These are phyloP conservation scores for Oreochromis spilurus DNA, from an alignment of 2,113 vertebrate genomes.

Conservation along the genomic window DNA sequence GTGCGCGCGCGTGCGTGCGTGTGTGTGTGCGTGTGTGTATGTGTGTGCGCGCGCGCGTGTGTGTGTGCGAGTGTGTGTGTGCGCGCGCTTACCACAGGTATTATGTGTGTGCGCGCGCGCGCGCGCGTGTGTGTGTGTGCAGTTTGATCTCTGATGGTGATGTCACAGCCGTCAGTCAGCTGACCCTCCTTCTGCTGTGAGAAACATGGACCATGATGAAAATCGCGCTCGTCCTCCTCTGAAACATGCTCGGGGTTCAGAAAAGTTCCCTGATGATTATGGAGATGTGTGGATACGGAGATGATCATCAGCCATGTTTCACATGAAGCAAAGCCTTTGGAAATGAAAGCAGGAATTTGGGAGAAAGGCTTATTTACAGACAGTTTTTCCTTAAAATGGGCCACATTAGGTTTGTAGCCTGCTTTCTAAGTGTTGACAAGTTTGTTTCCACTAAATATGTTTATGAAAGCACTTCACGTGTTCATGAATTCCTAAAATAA, in stretches of 20 bases:
- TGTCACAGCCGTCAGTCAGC: background rate
- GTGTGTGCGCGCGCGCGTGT: fast-evolving
- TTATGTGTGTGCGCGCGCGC: too few species aligned
- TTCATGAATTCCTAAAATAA: background rate
- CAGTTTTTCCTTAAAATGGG: background rate
- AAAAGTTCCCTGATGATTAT: background rate
- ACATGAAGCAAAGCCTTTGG: background rate
- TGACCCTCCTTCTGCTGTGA: background rate
- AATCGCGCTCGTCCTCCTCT: background rate
- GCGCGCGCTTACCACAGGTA: too few species aligned
- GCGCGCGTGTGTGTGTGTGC: fast-evolving
- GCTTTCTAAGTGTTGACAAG: background rate
- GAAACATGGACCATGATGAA: background rate
- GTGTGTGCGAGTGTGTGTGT: fast-evolving
- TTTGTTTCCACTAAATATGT: background rate
- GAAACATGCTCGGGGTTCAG: background rate
- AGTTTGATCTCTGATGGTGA: background rate
- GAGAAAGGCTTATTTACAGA: background rate
- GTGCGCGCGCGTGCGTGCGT: background rate
- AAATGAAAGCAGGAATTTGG: background rate
- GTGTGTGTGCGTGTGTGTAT: too few species aligned
- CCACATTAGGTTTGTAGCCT: background rate
- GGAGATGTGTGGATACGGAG: background rate
- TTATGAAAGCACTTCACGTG: background rate
- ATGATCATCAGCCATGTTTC: background rate